Base-by-base conservation (phyloP, 2,113 vertebrate genomes). In the Chlamydotis undulata region DNA sequence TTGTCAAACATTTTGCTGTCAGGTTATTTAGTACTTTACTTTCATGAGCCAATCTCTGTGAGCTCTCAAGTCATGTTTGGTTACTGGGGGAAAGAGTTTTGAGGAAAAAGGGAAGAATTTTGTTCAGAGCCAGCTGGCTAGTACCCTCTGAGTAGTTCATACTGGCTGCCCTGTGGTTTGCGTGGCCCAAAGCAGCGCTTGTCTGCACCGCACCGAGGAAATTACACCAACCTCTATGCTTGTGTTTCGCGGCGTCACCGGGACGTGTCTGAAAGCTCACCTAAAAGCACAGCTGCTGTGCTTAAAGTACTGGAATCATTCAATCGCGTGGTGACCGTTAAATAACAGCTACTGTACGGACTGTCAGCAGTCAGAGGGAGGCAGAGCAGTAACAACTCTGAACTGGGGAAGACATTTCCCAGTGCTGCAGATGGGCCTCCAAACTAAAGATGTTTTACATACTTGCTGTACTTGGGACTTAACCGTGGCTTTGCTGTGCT, bases 291-390 rank as follows among this genome's bases (percentile, higher is more conserved):
- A 52, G 3, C 37, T 49, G 1, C 41, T 65, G 45, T 19, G 22
- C 55, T 52, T 33, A 23, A 14, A 45, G 8, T 43, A 31, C 15
- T 8, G 39, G 71, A 29, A 61, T 47, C 28, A 9, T 50, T 45
- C 49, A 22, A 0, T 9, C 21, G 33, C 12, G 5, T 8, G 0
- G 43, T 10, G 50, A 69, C 5, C 2, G 0, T 28, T 9, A 7
- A 89, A 11, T 45, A 69, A 29, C 55, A 57, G 28, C 49, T 64
- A 26, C 49, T 55, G 17, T 35, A 13, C 12, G 24, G 19, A 4
- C 43, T 50, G 5, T 12, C 37, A 63, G 68, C 68, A 71, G 3
- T 71, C 64, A 6, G 67, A 60, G 50, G 45, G 24, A 57, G 41
- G 67, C 50, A 65, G 35, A 64, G 55, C 60, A 45, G 49, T 21